Evolutionary conservation across 2,113 vertebrate genomes (phyloP).

Genomic region (Orientallactaga bullata): DNA sequence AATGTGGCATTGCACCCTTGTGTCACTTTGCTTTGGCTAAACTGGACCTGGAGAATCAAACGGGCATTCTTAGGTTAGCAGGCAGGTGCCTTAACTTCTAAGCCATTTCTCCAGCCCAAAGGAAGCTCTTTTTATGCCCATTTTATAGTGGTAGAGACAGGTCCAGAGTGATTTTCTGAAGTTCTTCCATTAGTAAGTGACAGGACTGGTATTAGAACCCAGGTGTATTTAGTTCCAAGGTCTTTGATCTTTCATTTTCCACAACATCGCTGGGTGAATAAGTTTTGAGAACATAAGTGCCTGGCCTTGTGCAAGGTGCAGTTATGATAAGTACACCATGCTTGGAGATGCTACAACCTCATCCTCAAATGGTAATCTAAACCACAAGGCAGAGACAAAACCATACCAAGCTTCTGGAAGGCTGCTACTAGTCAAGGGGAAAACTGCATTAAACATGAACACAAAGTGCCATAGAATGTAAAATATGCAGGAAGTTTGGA

Average conservation of each 20-base stretch:
- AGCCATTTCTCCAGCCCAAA: too few species aligned
- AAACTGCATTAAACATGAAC: not conserved
- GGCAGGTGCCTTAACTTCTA: too few species aligned
- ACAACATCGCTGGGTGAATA: not conserved
- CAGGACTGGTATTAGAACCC: not conserved
- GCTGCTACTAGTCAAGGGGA: not conserved
- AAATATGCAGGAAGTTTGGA: not conserved
- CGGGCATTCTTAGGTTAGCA: too few species aligned
- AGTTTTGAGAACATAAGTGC: not conserved
- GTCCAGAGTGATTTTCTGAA: not conserved
- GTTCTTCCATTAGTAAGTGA: not conserved
- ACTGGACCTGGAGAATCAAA: too few species aligned
- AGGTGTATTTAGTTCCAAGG: slow-evolving; percentile 35
- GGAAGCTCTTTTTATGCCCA: not conserved
- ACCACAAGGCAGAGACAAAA: not conserved
- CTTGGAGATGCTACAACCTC: not conserved
- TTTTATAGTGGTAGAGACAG: not conserved
- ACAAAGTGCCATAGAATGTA: not conserved
- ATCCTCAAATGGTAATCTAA: not conserved
- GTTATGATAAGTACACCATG: not conserved
- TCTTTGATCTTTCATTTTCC: not conserved
- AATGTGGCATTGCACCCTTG: too few species aligned
- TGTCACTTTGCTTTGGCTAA: too few species aligned
- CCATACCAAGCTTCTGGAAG: not conserved
- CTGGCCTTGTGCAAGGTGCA: not conserved